Evolutionary conservation across 2,797 vertebrate genomes (phyloP), one percentile per base, ranked within the genome.

Genomic region (Columba guinea): DNA sequence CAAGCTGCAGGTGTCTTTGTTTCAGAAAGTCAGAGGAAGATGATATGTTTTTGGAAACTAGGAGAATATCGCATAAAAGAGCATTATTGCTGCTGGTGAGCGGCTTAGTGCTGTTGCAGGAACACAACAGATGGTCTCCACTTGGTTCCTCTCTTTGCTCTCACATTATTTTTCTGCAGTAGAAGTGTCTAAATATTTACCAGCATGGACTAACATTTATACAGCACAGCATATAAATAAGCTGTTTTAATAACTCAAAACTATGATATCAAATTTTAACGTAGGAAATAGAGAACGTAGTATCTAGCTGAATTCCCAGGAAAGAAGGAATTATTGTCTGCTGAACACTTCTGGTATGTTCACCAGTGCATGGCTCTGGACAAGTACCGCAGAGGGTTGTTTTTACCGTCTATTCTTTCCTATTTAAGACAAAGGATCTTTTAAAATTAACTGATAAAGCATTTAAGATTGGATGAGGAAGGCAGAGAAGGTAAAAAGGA

Each of bases 101-200:
- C 78, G 23, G 70, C 78, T 75, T 23, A 19, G 80, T 19, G 5
- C 19, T 30, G 41, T 27, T 16, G 59, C 41, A 65, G 48, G 82
- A 74, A 70, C 52, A 41, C 92, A 84, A 67, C 84, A 85, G 84
- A 86, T 75, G 79, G 58, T 94, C 84, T 67, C 34, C 90, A 10
- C 68, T 73, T 17, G 35, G 56, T 7, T 84, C 73, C 56, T 56
- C 48, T 74, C 49, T 35, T 64, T 19, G 5, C 41, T 65, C 53
- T 81, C 90, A 39, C 65, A 4, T 64, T 51, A 34, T 56, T 83
- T 84, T 62, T 10, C 19, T 11, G 39, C 34, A 44, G 22, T 13
- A 64, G 20, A 32, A 93, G 44, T 3, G 48, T 62, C 69, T 67
- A 63, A 88, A 85, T 81, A 58, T 89, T 91, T 37, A 28, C 69